phyloP scores from a whole-genome alignment of 2,797 vertebrate species.

The Ceryle rudis region DNA sequence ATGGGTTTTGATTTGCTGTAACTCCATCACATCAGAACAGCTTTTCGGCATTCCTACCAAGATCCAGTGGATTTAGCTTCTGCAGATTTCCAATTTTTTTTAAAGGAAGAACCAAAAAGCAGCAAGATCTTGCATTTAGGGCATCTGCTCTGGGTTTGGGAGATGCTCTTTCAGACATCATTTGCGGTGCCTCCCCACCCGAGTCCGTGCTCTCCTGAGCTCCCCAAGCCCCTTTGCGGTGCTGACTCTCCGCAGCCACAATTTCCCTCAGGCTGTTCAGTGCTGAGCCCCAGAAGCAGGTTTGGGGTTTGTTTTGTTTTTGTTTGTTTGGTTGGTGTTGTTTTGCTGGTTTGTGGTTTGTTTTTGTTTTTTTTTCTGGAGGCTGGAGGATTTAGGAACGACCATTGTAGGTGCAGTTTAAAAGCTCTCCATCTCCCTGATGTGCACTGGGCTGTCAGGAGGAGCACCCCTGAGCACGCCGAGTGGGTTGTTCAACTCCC shows the following conservation, averaged over 20 bases:
- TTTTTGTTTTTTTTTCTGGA: too few relatives aligned
- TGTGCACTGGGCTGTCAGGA: accelerated
- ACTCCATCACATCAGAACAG: not conserved
- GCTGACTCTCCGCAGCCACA: not conserved
- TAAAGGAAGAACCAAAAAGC: not conserved
- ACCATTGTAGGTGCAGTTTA: accelerated
- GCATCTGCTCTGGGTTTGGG: not conserved
- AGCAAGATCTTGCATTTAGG: not conserved
- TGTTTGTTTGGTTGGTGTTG: not conserved
- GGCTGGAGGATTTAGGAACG: not conserved
- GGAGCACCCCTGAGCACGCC: not conserved
- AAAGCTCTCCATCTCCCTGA: not conserved
- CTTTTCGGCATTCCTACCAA: not conserved
- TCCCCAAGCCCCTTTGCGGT: accelerated
- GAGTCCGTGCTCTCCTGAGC: not conserved
- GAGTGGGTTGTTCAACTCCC: not conserved
- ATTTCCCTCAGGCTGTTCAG: accelerated
- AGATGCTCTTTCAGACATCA: not conserved
- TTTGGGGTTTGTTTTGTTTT: not conserved
- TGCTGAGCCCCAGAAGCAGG: not conserved
- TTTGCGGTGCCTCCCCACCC: not conserved
- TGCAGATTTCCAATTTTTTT: not conserved
- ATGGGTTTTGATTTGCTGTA: not conserved
- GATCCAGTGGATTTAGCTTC: not conserved
- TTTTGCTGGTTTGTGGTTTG: too few relatives aligned